phyloP scores from a whole-genome alignment of 2,888 invertebrate species.

The Amphiduros pacificus region DNA sequence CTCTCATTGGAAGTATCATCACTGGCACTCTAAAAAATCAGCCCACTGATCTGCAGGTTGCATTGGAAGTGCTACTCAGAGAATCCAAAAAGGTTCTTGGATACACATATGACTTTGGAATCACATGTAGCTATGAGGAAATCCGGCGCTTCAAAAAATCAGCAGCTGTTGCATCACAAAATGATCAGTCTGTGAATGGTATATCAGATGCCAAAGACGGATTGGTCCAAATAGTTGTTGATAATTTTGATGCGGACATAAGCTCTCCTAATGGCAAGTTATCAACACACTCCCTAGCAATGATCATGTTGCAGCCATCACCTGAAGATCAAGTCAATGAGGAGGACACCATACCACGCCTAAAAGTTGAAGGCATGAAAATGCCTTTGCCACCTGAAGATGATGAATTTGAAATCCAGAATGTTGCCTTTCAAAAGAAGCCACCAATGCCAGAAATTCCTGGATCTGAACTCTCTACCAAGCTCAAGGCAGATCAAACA shows the following conservation, averaged over 20 bases:
- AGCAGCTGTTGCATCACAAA: not conserved
- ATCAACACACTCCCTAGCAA: not conserved
- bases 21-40: not conserved
- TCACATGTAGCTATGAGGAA: slow-evolving; percentile 2
- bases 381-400: not conserved
- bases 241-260: slow-evolving; percentile 11
- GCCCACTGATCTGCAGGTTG: not conserved
- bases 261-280: not conserved
- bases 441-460: not conserved
- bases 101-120: not conserved
- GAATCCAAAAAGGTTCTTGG: not conserved
- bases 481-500: not conserved
- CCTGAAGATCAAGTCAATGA: not conserved
- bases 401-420: not conserved
- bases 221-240: not conserved
- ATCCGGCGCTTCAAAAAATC: not conserved
- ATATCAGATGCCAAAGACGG: not conserved
- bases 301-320: not conserved
- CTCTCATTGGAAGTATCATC: slow-evolving; percentile 5
- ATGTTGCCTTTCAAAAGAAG: not conserved
- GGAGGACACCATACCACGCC: not conserved
- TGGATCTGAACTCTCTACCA: not conserved
- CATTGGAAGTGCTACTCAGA: not conserved
- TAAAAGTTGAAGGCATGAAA: not conserved
- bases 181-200: not conserved